Evolutionary conservation across 2,797 vertebrate genomes (phyloP).

Genomic region (Helarctos malayanus): DNA sequence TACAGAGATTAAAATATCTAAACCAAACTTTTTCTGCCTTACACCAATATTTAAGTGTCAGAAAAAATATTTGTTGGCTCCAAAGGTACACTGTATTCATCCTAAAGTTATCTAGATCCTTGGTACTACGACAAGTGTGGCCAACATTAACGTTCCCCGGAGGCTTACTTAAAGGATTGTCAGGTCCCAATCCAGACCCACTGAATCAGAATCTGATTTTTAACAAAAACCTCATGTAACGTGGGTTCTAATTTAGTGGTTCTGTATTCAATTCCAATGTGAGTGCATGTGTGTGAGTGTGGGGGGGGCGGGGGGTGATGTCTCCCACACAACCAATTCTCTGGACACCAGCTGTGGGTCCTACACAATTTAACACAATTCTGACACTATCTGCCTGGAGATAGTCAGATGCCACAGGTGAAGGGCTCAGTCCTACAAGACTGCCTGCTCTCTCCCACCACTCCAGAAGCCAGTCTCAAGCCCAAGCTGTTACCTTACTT

Average conservation of each 20-base stretch:
- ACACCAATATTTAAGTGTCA: neutral
- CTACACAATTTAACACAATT: neutral
- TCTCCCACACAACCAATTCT: neutral
- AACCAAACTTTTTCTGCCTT: neutral
- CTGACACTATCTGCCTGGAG: neutral
- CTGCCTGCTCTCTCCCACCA: neutral
- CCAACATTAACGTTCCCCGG: neutral
- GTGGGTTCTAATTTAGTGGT: neutral
- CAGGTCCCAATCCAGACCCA: neutral
- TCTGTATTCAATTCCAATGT: neutral
- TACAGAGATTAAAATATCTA: neutral
- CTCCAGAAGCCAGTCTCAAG: neutral
- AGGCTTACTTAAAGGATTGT: neutral
- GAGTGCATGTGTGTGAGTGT: neutral
- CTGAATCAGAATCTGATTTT: neutral
- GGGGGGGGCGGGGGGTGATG: fast-evolving
- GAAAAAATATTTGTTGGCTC: neutral
- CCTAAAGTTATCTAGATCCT: neutral
- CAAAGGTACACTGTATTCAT: neutral
- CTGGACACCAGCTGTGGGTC: neutral
- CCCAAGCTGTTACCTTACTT: neutral
- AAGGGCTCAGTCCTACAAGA: neutral
- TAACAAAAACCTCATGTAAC: neutral
- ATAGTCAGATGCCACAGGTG: neutral
- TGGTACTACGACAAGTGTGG: neutral